Conservation (phyloP, 2,113 vertebrate species). For the Hippocampus zosterae region DNA sequence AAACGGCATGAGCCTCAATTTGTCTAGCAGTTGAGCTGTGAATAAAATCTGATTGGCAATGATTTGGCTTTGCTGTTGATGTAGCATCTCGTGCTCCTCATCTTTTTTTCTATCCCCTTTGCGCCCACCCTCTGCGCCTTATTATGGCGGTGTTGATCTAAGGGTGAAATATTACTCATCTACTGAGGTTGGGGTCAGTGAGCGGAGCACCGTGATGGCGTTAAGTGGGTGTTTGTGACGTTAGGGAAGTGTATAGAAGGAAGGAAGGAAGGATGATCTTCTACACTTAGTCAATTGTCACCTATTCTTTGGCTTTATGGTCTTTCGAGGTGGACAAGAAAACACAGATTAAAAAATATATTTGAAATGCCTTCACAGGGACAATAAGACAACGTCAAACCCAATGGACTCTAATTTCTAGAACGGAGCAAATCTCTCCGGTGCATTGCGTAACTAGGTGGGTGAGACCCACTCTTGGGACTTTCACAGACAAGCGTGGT, state of each 20-base stretch:
- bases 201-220: slow-evolving; percentile 54
- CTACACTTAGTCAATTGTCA: slow-evolving; percentile 31
- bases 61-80: slow-evolving; percentile 76
- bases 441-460: too few species aligned
- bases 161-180: slow-evolving; percentile 68
- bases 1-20: slow-evolving; percentile 74
- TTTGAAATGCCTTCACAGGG: neutral
- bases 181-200: slow-evolving; percentile 56
- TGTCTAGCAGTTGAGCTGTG: slow-evolving; percentile 79
- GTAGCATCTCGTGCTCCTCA: slow-evolving; percentile 51
- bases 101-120: slow-evolving; percentile 36
- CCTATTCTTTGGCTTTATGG: slow-evolving; percentile 19
- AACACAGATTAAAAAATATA: neutral
- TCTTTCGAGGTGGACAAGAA: slow-evolving; percentile 6
- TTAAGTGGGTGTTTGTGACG: slow-evolving; percentile 49
- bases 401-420: too few species aligned
- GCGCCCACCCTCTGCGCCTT: slow-evolving; percentile 14
- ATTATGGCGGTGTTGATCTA: slow-evolving; percentile 54
- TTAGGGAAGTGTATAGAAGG: slow-evolving; percentile 27
- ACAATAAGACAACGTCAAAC: neutral
- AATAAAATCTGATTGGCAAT: slow-evolving; percentile 80
- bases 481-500: too few species aligned
- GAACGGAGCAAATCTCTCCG: too few species aligned
- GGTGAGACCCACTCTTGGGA: too few species aligned
- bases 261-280: slow-evolving; percentile 46